These are phyloP conservation scores for Aphis craccivora DNA, from an alignment of 1,140 invertebrate genomes.

Conservation along the genomic window DNA sequence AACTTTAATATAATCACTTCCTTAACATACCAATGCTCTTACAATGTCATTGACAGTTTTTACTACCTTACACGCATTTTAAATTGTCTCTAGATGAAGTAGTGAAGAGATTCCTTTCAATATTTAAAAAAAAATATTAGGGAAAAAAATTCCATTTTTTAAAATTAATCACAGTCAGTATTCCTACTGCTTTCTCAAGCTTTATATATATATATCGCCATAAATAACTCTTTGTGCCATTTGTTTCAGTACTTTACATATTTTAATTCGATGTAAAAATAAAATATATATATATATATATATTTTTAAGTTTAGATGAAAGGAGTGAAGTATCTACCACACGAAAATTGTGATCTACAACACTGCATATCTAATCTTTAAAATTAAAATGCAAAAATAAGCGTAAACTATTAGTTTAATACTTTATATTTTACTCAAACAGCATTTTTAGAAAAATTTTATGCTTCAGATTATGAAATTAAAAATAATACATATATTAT, in stretches of 20 bases:
- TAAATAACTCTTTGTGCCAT: background rate
- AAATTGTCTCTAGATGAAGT: background rate
- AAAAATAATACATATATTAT: background rate
- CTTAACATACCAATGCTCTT: background rate
- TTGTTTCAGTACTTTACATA: background rate
- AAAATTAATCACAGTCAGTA: background rate
- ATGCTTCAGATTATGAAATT: background rate
- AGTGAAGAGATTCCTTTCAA: background rate
- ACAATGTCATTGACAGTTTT: background rate
- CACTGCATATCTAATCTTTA: background rate
- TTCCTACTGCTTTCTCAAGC: background rate
- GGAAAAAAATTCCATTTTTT: background rate
- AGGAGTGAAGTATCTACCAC: background rate
- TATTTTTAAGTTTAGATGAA: background rate
- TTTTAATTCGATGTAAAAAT: background rate
- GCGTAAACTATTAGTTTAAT: background rate
- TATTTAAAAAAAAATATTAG: slow-evolving; percentile 3
- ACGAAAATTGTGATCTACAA: background rate
- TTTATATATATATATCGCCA: background rate
- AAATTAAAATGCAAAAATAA: background rate
- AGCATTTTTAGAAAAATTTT: background rate
- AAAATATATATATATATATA: background rate
- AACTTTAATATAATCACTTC: background rate
- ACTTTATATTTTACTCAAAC: background rate
- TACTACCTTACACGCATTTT: background rate